Conservation (phyloP, 2,797 vertebrate genomes). For the Morus bassanus region DNA sequence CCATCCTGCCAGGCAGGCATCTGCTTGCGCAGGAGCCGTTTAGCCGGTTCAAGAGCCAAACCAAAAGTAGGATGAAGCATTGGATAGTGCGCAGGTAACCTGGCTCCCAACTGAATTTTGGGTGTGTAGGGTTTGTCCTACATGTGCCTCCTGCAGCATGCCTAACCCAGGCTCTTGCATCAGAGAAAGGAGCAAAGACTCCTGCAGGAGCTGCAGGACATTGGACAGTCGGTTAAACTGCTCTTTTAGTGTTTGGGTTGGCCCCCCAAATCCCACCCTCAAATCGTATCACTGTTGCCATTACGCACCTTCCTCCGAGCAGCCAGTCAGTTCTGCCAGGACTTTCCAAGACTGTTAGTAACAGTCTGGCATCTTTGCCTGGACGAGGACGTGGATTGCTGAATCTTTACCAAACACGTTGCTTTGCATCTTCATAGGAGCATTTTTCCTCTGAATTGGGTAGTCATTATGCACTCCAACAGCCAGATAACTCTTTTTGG, state of each 20-base stretch:
- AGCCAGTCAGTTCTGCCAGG: not conserved
- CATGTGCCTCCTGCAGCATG: not conserved
- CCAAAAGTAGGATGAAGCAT: fast-evolving
- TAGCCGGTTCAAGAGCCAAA: too few species aligned
- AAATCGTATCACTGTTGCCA: fast-evolving
- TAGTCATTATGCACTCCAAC: not conserved
- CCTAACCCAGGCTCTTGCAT: not conserved
- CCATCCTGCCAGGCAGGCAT: not conserved
- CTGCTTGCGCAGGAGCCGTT: fast-evolving
- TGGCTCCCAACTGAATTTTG: not conserved
- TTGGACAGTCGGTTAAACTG: not conserved
- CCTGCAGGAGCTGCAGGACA: not conserved
- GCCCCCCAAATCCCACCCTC: not conserved
- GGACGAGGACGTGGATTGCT: not conserved
- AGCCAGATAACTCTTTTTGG: constrained; percentile 38
- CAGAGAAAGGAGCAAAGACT: not conserved
- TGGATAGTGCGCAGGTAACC: not conserved
- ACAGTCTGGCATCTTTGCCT: not conserved
- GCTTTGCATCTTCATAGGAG: not conserved
- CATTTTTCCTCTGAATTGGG: not conserved
- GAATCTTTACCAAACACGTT: not conserved
- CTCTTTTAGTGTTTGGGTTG: not conserved
- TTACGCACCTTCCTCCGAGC: not conserved
- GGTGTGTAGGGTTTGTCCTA: too few species aligned
- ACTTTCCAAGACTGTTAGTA: not conserved